These are phyloP conservation scores for Bucco capensis DNA, from an alignment of 2,113 vertebrate genomes.

Conservation along the genomic window DNA sequence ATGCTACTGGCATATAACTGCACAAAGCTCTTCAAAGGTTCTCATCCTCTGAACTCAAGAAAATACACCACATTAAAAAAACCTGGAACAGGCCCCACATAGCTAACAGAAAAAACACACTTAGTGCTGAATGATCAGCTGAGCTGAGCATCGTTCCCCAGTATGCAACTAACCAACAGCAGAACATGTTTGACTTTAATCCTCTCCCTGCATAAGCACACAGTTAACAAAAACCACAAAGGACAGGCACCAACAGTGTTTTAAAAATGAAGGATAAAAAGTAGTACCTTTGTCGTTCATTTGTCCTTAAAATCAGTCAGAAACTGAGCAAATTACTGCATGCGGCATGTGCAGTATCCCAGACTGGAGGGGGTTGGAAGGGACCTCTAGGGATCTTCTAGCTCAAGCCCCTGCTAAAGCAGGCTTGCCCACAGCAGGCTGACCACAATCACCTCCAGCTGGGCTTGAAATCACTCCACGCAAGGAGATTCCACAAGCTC, in stretches of 20 bases:
- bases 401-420: too few species aligned
- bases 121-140: not conserved
- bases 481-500: too few species aligned
- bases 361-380: too few species aligned
- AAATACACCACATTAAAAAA: not conserved
- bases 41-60: not conserved
- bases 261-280: not conserved
- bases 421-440: too few species aligned
- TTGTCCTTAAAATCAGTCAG: not conserved
- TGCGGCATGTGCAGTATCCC: not conserved
- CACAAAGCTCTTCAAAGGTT: not conserved
- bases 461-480: too few species aligned
- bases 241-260: not conserved
- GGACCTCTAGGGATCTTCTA: too few species aligned
- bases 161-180: not conserved
- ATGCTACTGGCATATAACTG: not conserved
- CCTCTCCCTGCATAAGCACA: not conserved
- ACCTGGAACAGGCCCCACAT: not conserved
- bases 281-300: not conserved
- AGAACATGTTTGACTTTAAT: not conserved
- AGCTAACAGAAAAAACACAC: not conserved
- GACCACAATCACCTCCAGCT: too few species aligned
- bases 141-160: not conserved
- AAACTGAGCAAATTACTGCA: not conserved
- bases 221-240: not conserved